Evolutionary conservation across 2,888 invertebrate species (phyloP).

Genomic region (Orthonevra nobilis): DNA sequence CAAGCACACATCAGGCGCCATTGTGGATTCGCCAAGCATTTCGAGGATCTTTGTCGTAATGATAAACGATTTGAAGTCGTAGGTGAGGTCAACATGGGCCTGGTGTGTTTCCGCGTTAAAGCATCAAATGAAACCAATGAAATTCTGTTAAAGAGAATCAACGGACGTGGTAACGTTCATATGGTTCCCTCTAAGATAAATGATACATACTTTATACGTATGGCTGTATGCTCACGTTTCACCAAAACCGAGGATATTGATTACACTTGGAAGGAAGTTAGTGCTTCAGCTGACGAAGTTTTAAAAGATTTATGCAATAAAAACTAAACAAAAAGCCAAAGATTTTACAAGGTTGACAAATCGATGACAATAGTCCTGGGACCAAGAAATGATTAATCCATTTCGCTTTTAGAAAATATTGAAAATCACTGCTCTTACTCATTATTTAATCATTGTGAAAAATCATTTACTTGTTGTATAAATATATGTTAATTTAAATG

Average conservation of each 20-base stretch:
- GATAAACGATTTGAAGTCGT: slow-evolving; percentile 94
- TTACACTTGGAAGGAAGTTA: slow-evolving; percentile 92
- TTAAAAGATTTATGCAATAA: slow-evolving; percentile 78
- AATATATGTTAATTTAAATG: slow-evolving; percentile 1
- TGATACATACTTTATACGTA: slow-evolving; percentile 90
- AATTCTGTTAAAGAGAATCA: slow-evolving; percentile 89
- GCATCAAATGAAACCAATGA: slow-evolving; percentile 92
- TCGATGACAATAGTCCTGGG: slow-evolving; percentile 44
- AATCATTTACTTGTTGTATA: slow-evolving; percentile 25
- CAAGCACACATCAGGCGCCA: slow-evolving; percentile 93
- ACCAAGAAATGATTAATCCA: slow-evolving; percentile 39
- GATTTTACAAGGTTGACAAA: too few relatives aligned
- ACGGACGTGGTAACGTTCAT: slow-evolving; percentile 94
- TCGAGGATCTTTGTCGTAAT: slow-evolving; percentile 87
- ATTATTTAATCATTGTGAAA: slow-evolving; percentile 39
- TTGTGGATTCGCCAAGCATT: slow-evolving; percentile 91
- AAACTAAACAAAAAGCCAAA: not conserved
- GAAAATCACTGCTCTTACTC: slow-evolving; percentile 18
- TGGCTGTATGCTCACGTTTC: slow-evolving; percentile 94
- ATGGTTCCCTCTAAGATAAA: slow-evolving; percentile 94
- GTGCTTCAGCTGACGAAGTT: slow-evolving; percentile 86
- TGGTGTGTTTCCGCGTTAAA: slow-evolving; percentile 97
- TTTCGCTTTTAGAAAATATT: slow-evolving; percentile 18
- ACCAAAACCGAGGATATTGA: slow-evolving; percentile 91
- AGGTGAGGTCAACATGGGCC: slow-evolving; percentile 93